Percentiles rank a stretch among this genome's conserved stretches.
phyloP scores from a whole-genome alignment of 2,888 invertebrate genomes.

The Dioctria rufipes region DNA sequence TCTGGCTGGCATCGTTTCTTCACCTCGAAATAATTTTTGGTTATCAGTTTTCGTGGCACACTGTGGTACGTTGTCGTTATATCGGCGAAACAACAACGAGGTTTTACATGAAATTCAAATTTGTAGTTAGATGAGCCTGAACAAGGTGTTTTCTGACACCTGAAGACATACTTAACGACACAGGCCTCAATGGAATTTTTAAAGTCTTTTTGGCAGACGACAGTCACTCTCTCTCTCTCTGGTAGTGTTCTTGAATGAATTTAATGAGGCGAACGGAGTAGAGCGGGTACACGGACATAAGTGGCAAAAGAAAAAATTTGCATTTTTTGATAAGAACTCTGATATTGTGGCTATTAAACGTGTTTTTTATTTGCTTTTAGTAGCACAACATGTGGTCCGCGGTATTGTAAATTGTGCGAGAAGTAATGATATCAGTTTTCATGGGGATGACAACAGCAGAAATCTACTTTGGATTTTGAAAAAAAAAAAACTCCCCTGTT shows the following conservation, averaged over 20 bases:
- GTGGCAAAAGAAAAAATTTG: constrained; percentile 54
- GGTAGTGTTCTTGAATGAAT: constrained; percentile 56
- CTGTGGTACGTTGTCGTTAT: constrained; percentile 19
- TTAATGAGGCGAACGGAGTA: constrained; percentile 52
- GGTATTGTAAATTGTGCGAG: constrained; percentile 25
- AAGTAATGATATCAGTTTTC: constrained; percentile 48
- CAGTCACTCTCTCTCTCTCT: constrained; percentile 7
- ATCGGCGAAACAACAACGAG: constrained; percentile 40
- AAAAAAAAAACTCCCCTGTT: background rate
- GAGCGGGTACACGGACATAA: constrained; percentile 27
- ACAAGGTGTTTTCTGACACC: constrained; percentile 72
- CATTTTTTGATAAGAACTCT: constrained; percentile 49
- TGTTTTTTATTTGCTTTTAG: constrained; percentile 51
- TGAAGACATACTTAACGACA: constrained; percentile 65
- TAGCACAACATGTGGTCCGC: constrained; percentile 49
- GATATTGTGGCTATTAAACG: constrained; percentile 46
- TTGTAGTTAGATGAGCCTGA: constrained; percentile 72
- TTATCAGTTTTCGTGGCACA: constrained; percentile 24
- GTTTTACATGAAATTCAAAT: constrained; percentile 69
- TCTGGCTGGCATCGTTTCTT: constrained; percentile 10
- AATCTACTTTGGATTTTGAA: background rate
- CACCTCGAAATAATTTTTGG: constrained; percentile 33
- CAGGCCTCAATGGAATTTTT: constrained; percentile 55
- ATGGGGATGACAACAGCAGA: constrained; percentile 21
- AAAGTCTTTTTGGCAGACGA: constrained; percentile 47